These are phyloP conservation scores for Periophthalmus magnuspinnatus DNA, from an alignment of 2,797 vertebrate genomes.

Conservation along the genomic window DNA sequence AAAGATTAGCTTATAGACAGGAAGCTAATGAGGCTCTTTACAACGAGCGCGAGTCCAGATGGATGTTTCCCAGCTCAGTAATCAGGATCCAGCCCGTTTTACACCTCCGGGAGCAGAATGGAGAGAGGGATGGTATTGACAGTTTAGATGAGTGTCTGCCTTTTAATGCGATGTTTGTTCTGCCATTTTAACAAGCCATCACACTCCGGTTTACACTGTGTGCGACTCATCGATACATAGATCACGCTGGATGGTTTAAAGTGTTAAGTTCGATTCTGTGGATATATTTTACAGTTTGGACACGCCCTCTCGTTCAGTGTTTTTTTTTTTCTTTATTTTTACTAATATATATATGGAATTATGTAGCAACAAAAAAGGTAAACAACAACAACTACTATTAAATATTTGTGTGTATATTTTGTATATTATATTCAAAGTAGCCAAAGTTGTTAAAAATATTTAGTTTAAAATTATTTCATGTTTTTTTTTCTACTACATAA, in stretches of 20 bases:
- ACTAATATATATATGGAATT: too few relatives aligned
- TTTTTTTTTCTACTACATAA: too few relatives aligned
- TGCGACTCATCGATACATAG: too few relatives aligned
- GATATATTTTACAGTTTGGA: too few relatives aligned
- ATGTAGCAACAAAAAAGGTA: too few relatives aligned
- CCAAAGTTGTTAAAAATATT: too few relatives aligned
- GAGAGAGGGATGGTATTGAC: constrained; percentile 66
- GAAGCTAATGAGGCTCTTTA: constrained; percentile 72
- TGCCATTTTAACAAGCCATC: background rate
- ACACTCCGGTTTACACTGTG: background rate
- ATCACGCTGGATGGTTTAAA: background rate
- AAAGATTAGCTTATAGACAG: constrained; percentile 76
- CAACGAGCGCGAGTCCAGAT: constrained; percentile 62
- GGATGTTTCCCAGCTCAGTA: constrained; percentile 63
- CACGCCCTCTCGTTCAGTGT: too few relatives aligned
- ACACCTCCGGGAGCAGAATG: constrained; percentile 63
- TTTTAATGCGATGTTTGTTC: constrained; percentile 21
- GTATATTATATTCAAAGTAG: too few relatives aligned
- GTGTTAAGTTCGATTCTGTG: background rate
- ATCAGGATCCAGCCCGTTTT: constrained; percentile 67
- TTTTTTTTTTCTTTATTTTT: too few relatives aligned
- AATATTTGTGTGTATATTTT: too few relatives aligned
- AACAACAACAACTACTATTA: too few relatives aligned
- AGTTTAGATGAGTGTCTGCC: constrained; percentile 41
- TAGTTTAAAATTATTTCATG: too few relatives aligned